Percentiles rank a stretch among this genome's conserved stretches.
Evolutionary conservation across 1,140 invertebrate species (phyloP).

Genomic region (Sycobia sp.): DNA sequence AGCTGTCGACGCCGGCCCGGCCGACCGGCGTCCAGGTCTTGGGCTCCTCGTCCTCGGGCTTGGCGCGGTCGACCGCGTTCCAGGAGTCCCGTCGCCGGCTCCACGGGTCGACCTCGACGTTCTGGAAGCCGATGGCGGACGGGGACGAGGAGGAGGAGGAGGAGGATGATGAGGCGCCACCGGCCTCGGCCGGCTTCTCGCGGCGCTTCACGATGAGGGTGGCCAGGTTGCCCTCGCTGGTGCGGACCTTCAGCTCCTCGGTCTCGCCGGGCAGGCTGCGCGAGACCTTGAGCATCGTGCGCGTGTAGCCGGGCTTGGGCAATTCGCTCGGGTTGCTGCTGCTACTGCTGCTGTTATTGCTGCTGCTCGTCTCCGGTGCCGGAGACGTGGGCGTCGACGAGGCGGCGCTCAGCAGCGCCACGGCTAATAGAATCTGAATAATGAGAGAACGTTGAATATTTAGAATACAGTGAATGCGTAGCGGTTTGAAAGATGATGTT

Average conservation of each 20-base stretch:
- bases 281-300: conserved; percentile 78
- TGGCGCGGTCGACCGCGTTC: conserved; percentile 17
- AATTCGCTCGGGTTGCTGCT: conserved; percentile 33
- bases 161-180: background rate
- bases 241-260: conserved; percentile 75
- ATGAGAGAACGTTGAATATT: background rate
- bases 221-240: conserved; percentile 73
- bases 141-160: background rate
- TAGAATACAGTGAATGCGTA: too few relatives aligned
- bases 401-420: conserved; percentile 27
- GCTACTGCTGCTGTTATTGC: background rate
- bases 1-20: conserved; percentile 1
- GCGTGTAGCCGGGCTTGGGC: conserved; percentile 64
- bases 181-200: conserved; percentile 49
- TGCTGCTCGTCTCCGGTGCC: background rate
- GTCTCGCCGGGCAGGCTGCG: conserved; percentile 76
- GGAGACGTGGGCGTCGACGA: background rate
- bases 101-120: conserved; percentile 27
- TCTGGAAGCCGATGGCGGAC: conserved; percentile 13
- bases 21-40: conserved; percentile 18
- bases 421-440: conserved; percentile 40
- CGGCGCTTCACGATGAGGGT: conserved; percentile 79
- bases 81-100: conserved; percentile 8
- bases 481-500: too few relatives aligned
- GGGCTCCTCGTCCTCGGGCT: background rate